Evolutionary conservation across 2,797 vertebrate species (phyloP).

Genomic region (Paguma larvata): DNA sequence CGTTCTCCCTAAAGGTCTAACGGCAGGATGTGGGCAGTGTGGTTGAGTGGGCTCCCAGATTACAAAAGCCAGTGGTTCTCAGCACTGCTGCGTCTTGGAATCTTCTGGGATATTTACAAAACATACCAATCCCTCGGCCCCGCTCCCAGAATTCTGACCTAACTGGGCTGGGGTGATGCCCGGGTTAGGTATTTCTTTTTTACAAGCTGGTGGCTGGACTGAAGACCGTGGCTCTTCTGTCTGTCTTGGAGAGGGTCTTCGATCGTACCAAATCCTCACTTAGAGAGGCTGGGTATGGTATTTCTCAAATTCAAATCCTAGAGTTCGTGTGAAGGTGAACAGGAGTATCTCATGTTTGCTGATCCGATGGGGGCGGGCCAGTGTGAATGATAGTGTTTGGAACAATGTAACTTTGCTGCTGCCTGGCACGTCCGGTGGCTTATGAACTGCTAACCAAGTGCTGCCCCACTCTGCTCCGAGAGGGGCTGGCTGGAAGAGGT

Average conservation of each 20-base stretch:
- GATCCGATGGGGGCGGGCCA: background rate
- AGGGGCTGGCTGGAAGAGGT: constrained; percentile 20
- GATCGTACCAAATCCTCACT: background rate
- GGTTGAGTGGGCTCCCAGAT: background rate
- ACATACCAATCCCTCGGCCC: background rate
- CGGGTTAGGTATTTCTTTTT: background rate
- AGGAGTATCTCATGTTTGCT: background rate
- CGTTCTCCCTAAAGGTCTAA: background rate
- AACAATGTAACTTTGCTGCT: background rate
- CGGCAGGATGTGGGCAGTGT: background rate
- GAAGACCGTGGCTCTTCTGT: background rate
- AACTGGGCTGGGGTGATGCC: background rate
- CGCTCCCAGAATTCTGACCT: background rate
- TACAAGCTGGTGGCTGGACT: background rate
- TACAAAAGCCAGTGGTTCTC: background rate
- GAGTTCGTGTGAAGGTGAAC: background rate
- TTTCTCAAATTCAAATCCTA: background rate
- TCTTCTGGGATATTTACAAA: background rate
- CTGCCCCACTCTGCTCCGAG: background rate
- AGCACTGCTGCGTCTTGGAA: background rate
- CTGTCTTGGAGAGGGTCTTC: background rate
- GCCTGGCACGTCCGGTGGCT: background rate
- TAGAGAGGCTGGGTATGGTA: background rate
- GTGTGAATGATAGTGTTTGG: background rate
- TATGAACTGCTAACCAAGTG: constrained; percentile 69